Evolutionary conservation across 2,888 invertebrate genomes (phyloP), one percentile per base, ranked within the genome.

Genomic region (Drosophila putrida): DNA sequence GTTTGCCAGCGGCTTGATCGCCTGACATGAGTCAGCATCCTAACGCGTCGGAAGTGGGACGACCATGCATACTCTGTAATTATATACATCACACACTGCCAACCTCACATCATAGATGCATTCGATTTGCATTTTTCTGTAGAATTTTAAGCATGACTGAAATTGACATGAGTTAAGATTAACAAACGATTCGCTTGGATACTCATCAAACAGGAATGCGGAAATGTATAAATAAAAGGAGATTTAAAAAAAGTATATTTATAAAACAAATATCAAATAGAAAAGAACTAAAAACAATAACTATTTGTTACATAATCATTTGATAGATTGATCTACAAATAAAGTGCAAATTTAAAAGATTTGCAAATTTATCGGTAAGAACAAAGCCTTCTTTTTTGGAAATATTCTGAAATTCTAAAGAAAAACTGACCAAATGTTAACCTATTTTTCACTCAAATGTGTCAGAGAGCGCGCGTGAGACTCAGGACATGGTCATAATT

Each of bases 1-100:
- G 82, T 88, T 79, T 70, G 80, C 82, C 85, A 79, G 76, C 63
- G 80, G 39, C 57, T 28, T 66, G 63, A 27, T 54, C 39, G 54
- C 44, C 59, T 27, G 61, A 51, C 57, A 67, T 82, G 88, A 82
- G 86, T 82, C 88, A 82, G 78, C 80, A 80, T 82, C 78, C 71
- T 59, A 58, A 43, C 65, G 66, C 67, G 53, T 68, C 80, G 88
- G 82, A 88, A 88, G 88, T 82, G 76, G 80, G 73, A 66, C 63
- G 80, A 72, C 13, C 57, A 44, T 73, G 68, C 53, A 53, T 46
- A 78, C 59, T 69, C 49, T 61, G 64, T 75, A 75, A 75, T 75
- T 75, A 75, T 35, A 54, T 59, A 55, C 15, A 33, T 38, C 15
- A 15, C 15, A 35, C n/a, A 33, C 13, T 35, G 11, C 31, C 38